These are phyloP conservation scores for Hermaeophaga mercurialis DNA, from an alignment of 2,888 invertebrate species.

Conservation along the genomic window DNA sequence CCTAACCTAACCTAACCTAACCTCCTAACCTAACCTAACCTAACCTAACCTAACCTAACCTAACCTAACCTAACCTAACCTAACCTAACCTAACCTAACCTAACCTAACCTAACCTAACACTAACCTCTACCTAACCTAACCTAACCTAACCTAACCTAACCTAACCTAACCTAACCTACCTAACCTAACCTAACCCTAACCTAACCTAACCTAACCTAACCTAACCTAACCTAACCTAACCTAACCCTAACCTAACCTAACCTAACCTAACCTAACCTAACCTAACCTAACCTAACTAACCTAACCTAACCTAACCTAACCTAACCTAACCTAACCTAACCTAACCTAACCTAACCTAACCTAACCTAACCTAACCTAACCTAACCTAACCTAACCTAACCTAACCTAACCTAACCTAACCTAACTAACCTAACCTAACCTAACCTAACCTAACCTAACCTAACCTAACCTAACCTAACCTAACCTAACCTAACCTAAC, in stretches of 20 bases:
- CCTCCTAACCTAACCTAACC: too few species aligned
- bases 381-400: conserved; percentile 37
- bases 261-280: conserved; percentile 36
- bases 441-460: conserved; percentile 36
- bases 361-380: conserved; percentile 36
- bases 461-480: conserved; percentile 37
- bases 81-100: conserved; percentile 34
- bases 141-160: too few species aligned
- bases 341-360: conserved; percentile 36
- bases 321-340: conserved; percentile 35
- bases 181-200: too few species aligned
- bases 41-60: conserved; percentile 34
- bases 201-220: too few species aligned
- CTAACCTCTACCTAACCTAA: conserved; percentile 37
- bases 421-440: conserved; percentile 31
- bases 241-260: too few species aligned
- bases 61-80: conserved; percentile 34
- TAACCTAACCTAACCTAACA: conserved; percentile 38
- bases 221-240: conserved; percentile 36
- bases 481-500: conserved; percentile 37
- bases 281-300: conserved; percentile 36
- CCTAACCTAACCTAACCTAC: too few species aligned
- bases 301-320: conserved; percentile 37
- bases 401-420: conserved; percentile 36
- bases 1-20: conserved; percentile 29